phyloP scores from a whole-genome alignment of 2,797 vertebrate species.

The Nannoperca australis region DNA sequence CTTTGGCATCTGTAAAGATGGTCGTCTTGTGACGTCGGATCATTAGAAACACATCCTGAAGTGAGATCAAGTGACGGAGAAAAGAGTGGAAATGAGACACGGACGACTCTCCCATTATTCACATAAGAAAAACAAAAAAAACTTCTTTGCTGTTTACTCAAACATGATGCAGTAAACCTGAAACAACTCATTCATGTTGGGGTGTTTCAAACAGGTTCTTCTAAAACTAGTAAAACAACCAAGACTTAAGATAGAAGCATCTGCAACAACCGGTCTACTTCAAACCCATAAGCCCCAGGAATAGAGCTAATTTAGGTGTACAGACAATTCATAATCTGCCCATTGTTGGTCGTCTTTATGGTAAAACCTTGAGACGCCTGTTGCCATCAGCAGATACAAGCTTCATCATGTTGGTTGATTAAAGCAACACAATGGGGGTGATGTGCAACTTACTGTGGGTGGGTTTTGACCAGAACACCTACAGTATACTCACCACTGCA shows the following conservation, averaged over 20 bases:
- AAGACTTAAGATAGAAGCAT: background rate
- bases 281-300: background rate
- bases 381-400: background rate
- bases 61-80: conserved; percentile 8
- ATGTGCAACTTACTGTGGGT: background rate
- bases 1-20: conserved; percentile 94
- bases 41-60: conserved; percentile 88
- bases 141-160: background rate
- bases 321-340: background rate
- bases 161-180: background rate
- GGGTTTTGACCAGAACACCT: background rate
- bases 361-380: background rate
- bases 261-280: background rate
- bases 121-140: background rate
- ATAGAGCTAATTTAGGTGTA: background rate
- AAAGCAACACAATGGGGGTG: background rate
- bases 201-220: background rate
- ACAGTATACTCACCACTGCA: background rate
- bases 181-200: background rate
- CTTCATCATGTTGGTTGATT: background rate
- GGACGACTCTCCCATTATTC: background rate
- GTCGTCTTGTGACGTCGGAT: conserved; percentile 88
- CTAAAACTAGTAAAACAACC: background rate
- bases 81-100: conserved; percentile 15
- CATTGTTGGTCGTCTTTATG: background rate